Base-by-base conservation (phyloP, 92 coral and sea anemone genomes). In the Paragorgia papillata region DNA sequence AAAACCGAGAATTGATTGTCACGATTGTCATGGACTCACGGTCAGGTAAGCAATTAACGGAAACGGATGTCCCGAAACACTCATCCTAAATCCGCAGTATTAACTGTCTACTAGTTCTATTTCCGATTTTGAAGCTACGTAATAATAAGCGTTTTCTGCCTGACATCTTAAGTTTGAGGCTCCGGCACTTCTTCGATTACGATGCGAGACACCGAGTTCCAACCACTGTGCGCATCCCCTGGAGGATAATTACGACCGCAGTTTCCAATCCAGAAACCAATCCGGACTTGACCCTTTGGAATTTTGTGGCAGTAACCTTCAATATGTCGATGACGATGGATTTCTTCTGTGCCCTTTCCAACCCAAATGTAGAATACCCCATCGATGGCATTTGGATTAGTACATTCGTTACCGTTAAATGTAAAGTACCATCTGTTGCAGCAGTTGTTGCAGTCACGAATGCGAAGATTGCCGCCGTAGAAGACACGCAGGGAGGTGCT, bases 141-240 rank as follows among this genome's bases (percentile, higher is more conserved):
- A n/a, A n/a, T n/a, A n/a, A n/a, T n/a, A n/a, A n/a, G n/a, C n/a
- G n/a, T 10, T 37, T 37, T 10, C 43, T 37, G 43, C 6, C 43
- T 4, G 10, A 37, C 10, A 10, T 1, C 15, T n/a, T 66, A 66
- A 15, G n/a, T 32, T 66, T 81, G 79, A 48, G 80, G 80, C 22
- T 71, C 62, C 19, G 85, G 79, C 17, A 59, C 49, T 34, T 70
- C 80, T 67, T 81, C 85, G 2, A 81, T 59, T 10, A 54, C 66
- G 48, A 81, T 71, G 20, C 80, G 85, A 59, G 64, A 60, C 25
- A 60, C 53, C 1, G 80, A 60, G 2, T 22, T 32, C 50, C 51
- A 81, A 25, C 74, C 79, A n/a, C 79, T 81, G 35, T 31, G 17
- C 8, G 79, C 80, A 57, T 81, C 44, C n/a, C 54, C 85, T 3